Evolutionary conservation across 2,888 invertebrate genomes (phyloP), one percentile per base, ranked within the genome.

Genomic region (Seladonia tumulorum): DNA sequence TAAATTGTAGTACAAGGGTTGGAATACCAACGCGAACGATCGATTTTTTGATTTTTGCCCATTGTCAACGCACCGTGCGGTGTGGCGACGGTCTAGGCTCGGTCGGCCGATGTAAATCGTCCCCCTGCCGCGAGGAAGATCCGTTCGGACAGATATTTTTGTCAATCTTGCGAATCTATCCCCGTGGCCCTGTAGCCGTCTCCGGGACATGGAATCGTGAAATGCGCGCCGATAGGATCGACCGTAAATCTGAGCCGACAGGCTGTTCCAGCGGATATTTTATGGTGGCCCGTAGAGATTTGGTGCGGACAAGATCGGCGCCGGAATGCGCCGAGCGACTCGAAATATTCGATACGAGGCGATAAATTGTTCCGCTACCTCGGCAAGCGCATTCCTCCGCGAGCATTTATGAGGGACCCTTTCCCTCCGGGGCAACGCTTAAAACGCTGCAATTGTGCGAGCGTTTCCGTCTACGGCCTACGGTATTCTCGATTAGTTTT

Each of bases 191-290:
- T 35, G 74, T 76, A 76, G 53, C 29, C 72, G 63, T 81, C 81
- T 25, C 7, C 66, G 66, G 68, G 14, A 68, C 79, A 66, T 47
- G 66, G 68, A 82, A 81, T 79, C 81, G 76, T 76, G 80, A 86
- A 82, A 83, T 60, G 86, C 45, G 39, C 68, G 57, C 79, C 88
- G 92, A 91, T 92, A 89, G 90, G 88, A 90, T 91, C 89, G 91
- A 86, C 82, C 89, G 92, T 91, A 92, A 92, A 93, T 93, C 90
- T 86, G 87, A 89, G 90, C 91, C 88, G 89, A 90, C 89, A 89
- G 91, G 89, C 90, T 90, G 90, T 89, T 90, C 88, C 87, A 82
- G 88, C 78, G 88, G 77, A 91, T 91, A 90, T 90, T 93, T 93
- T 92, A 92, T 92, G 91, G 92, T 88, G 87, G 85, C 85, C 85